Percentiles rank a stretch among this genome's conserved stretches.
Conservation (phyloP, 2,888 invertebrate species). For the Cantharis rustica region DNA sequence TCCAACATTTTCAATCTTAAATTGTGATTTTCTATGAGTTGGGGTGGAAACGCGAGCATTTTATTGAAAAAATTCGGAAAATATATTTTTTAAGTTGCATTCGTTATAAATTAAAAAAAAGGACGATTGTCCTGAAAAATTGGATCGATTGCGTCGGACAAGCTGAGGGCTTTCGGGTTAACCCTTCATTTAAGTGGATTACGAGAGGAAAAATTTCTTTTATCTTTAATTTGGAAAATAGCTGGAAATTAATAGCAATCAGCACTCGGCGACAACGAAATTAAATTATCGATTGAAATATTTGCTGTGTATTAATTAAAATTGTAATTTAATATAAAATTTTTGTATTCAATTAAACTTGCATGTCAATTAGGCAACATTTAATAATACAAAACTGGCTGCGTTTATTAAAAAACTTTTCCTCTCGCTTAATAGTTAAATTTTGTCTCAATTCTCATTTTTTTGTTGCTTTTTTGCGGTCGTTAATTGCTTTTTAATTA, state of each 20-base stretch:
- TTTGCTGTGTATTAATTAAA: neutral
- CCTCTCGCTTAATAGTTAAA: neutral
- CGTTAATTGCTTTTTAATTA: neutral
- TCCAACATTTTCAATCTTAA: neutral
- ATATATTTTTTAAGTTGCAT: neutral
- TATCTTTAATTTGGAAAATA: neutral
- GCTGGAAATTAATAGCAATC: neutral
- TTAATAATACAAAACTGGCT: neutral
- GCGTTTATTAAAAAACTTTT: neutral
- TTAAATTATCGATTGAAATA: neutral
- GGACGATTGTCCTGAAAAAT: neutral
- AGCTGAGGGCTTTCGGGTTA: neutral
- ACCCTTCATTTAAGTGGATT: neutral
- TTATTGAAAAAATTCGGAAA: neutral
- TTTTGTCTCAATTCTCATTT: neutral
- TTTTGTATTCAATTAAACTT: neutral
- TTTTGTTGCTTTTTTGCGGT: neutral
- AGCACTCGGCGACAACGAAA: neutral
- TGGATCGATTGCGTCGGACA: neutral
- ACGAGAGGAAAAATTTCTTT: neutral
- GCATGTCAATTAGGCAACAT: neutral
- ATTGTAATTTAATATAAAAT: neutral
- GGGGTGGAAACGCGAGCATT: neutral
- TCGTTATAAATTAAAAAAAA: neutral
- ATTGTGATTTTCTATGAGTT: neutral